These are phyloP conservation scores for Propsilocerus akamusi DNA, from an alignment of 1,140 invertebrate genomes.

Conservation along the genomic window DNA sequence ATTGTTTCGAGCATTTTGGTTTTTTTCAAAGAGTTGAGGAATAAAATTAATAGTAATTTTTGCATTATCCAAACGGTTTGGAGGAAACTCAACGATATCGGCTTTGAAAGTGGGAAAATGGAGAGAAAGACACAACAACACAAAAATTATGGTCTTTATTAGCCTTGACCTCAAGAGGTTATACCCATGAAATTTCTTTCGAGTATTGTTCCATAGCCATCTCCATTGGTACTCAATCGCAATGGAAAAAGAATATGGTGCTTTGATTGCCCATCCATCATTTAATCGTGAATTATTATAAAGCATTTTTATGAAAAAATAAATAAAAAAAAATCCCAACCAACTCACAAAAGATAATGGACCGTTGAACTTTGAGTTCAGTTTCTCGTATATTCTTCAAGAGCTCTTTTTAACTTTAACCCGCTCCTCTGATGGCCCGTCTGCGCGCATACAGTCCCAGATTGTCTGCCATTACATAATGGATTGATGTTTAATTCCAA, in stretches of 20 bases:
- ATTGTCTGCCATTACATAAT: too few relatives aligned
- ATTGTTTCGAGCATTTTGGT: too few relatives aligned
- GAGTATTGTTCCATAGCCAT: too few relatives aligned
- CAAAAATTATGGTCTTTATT: too few relatives aligned
- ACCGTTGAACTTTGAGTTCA: not conserved
- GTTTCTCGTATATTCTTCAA: too few relatives aligned
- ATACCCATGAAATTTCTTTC: too few relatives aligned
- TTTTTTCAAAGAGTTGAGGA: not conserved
- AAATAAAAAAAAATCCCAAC: too few relatives aligned
- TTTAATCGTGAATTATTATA: conserved; percentile 4
- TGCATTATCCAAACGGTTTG: not conserved
- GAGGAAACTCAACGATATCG: not conserved
- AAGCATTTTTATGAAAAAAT: conserved; percentile 4
- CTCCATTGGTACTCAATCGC: too few relatives aligned
- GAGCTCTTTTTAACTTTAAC: not conserved
- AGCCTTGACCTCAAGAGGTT: conserved; percentile 3
- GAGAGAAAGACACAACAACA: too few relatives aligned
- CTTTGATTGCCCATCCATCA: conserved; percentile 4
- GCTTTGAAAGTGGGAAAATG: not conserved
- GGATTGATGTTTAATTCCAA: not conserved
- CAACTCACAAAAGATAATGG: conserved; percentile 4
- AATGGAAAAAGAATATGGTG: too few relatives aligned
- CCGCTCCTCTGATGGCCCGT: not conserved
- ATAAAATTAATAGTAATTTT: conserved; percentile 4
- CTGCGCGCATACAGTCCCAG: too few relatives aligned